Evolutionary conservation across 2,113 vertebrate species (phyloP).

Genomic region (Larimichthys polyactis): DNA sequence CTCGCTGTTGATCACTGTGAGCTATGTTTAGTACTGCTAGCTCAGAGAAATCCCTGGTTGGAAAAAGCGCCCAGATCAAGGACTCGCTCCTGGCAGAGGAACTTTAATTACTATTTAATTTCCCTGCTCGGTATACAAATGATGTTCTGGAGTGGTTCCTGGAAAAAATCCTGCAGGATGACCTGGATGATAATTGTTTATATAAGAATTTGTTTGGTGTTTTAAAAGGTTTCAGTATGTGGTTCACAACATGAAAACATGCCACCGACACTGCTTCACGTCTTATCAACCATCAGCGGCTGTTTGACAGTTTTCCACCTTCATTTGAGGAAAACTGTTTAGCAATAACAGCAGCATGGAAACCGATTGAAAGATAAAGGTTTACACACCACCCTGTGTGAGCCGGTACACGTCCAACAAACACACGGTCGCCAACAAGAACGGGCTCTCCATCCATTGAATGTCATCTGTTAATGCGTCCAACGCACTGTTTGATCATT

Average conservation of each 20-base stretch:
- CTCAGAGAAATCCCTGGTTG: no score
- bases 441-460: neutral
- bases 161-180: neutral
- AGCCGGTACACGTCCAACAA: neutral
- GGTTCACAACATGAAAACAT: neutral
- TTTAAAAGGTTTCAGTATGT: neutral
- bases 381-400: no score
- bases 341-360: neutral
- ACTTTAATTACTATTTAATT: neutral
- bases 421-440: conserved; percentile 9
- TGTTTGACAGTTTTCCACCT: neutral
- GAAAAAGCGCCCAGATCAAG: neutral
- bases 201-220: neutral
- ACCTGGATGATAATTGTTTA: neutral
- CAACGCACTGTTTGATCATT: neutral
- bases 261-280: neutral
- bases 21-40: no score
- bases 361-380: neutral
- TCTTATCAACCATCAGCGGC: neutral
- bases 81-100: neutral
- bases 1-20: no score
- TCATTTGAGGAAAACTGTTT: neutral
- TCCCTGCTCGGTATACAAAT: neutral
- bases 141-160: neutral
- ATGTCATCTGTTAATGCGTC: conserved; percentile 11